Conservation (phyloP, 1,140 invertebrate genomes). For the Aphidius ervi region DNA sequence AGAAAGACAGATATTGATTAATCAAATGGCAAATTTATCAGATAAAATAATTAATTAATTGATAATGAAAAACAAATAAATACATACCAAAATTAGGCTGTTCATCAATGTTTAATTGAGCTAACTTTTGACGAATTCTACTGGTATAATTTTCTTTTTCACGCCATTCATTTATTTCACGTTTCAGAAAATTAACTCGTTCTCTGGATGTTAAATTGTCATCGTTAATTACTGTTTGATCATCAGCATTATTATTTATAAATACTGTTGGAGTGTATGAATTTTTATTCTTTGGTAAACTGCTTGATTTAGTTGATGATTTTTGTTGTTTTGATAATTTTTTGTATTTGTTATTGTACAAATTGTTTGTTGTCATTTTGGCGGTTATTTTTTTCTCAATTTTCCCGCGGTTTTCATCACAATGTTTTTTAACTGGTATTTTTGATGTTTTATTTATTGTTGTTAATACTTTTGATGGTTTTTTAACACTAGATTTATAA, state of each 20-base stretch:
- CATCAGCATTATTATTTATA: conserved; percentile 5
- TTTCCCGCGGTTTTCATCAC: too few relatives aligned
- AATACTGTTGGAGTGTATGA: conserved; percentile 9
- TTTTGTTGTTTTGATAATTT: background rate
- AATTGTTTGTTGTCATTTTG: background rate
- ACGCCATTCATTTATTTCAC: conserved; percentile 29
- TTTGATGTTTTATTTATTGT: too few relatives aligned
- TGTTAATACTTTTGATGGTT: too few relatives aligned
- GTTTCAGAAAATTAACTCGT: conserved; percentile 16
- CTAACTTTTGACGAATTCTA: conserved; percentile 16
- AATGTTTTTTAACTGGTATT: too few relatives aligned
- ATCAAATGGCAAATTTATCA: too few relatives aligned
- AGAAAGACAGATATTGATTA: too few relatives aligned
- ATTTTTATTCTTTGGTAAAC: background rate
- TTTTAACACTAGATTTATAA: too few relatives aligned
- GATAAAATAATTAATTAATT: background rate
- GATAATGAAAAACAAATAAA: background rate
- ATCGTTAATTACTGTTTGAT: conserved; percentile 5
- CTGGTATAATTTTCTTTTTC: conserved; percentile 15
- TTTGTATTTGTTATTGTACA: too few relatives aligned
- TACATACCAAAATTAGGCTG: background rate
- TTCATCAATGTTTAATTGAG: conserved; percentile 5
- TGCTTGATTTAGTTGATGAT: background rate
- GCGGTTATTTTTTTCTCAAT: background rate
- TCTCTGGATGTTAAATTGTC: conserved; percentile 10